Evolutionary conservation across 2,113 vertebrate genomes (phyloP), one percentile per base, ranked within the genome.

Genomic region (Prionailurus bengalensis): DNA sequence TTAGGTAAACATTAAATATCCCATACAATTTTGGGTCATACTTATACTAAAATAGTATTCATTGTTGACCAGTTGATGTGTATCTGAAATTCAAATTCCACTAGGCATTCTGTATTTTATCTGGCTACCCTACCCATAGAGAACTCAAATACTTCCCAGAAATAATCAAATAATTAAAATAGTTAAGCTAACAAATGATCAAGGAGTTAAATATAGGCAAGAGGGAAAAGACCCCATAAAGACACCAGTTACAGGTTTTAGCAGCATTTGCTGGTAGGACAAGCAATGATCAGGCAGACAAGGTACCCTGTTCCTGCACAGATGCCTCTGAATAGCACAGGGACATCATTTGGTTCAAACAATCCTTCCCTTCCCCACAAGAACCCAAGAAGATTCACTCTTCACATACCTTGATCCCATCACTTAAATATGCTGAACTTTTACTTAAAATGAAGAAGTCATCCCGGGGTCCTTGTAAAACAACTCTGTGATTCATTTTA

Each of bases 91-190:
- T 78, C 45, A 83, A 79, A 90, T 93, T 87, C 55, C 45, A 0
- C 4, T 61, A 51, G 5, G 23, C 7, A 53, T 94, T 68, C 48
- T 78, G 16, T 81, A 45, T 90, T 89, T 73, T 85, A 80, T 89
- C 36, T 12, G 36, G 25, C 3, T 21, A 19, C 6, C 23, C 29
- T 29, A 65, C 1, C 16, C 15, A 65, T 0, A 16, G 6, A 4
- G 33, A 6, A 73, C 36, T 33, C 36, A 94, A 55, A 81, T 68
- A 63, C 25, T 94, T 89, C 7, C 63, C 33, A 53, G 23, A 94
- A 82, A 29, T 14, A 92, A 90, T 70, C 92, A 48, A 78, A 78
- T 78, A 78, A 48, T 94, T 76, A 86, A 91, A 91, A 82, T 65
- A 55, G 81, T 25, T 55, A 55, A 21, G 29, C 11, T 63, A 83